A percentile compares a stretch with the other conserved stretches of the same genome.
Evolutionary conservation across 2,888 invertebrate species (phyloP).

Genomic region (Microctonus aethiopoides): DNA sequence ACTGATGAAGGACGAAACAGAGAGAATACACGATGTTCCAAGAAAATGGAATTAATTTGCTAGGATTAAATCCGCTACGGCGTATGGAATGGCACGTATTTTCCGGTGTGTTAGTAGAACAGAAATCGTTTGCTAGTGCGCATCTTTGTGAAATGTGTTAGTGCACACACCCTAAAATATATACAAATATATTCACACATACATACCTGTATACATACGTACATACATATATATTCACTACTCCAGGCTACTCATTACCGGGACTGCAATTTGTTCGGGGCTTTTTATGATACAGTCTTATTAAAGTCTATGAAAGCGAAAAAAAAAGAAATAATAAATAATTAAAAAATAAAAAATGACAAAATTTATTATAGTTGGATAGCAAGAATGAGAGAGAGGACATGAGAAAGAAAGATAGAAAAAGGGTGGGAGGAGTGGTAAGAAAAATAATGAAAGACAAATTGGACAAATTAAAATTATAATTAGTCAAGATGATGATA

Average conservation of each 20-base stretch:
- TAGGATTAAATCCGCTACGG: constrained; percentile 61
- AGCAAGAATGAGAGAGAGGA: not conserved
- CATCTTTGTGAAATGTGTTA: not conserved
- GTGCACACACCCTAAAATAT: not conserved
- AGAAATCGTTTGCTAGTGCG: constrained; percentile 8
- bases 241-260: constrained; percentile 12
- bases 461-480: not conserved
- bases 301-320: not conserved
- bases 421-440: not conserved
- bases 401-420: not conserved
- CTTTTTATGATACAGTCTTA: constrained; percentile 22
- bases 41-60: constrained; percentile 67
- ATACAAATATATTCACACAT: not conserved
- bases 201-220: not conserved
- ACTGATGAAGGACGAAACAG: constrained; percentile 66
- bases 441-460: not conserved
- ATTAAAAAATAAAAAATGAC: not conserved
- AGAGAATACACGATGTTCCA: constrained; percentile 65
- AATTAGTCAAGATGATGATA: not conserved
- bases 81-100: constrained; percentile 19
- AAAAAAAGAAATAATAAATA: not conserved
- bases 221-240: not conserved
- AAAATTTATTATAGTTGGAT: not conserved
- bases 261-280: constrained; percentile 15
- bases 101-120: constrained; percentile 14